Evolutionary conservation across 2,113 vertebrate species (phyloP), one percentile per base, ranked within the genome.

Genomic region (Saccopteryx bilineata): DNA sequence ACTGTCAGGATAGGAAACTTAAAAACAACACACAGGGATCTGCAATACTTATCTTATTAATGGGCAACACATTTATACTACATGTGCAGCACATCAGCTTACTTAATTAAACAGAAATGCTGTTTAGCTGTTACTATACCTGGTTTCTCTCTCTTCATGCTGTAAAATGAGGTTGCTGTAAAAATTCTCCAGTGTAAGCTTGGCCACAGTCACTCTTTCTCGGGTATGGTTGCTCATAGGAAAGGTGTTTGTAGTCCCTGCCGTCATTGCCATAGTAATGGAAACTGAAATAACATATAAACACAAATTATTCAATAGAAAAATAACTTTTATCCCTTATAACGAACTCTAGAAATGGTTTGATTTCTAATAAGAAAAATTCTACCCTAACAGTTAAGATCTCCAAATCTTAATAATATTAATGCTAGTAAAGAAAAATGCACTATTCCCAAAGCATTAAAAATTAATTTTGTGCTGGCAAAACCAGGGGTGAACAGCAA

Each of bases 181-280:
- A 98, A 99, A 99, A 98, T 99, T 99, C 98, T 99, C 99, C 98
- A 99, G 96, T 0, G 99, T 99, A 82, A 99, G 99, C 98, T 99
- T 99, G 98, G 99, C 99, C 97, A 99, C 99, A 0, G 99, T 99
- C 96, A 99, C 99, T 97, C 99, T 98, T 98, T 99, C 99, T 33
- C 99, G 99, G 94, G 99, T 99, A 98, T 99, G 99, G 98, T 99
- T 99, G 98, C 99, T 99, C 99, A 99, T 99, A 96, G 99, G 99
- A 97, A 99, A 99, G 98, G 99, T 98, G 87, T 99, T 97, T 97
- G 99, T 98, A 81, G 99, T 99, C 98, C 99, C 99, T 97, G 99
- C 99, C 86, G 99, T 99, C 99, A 99, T 99, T 97, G 99, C 99
- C 99, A 99, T 99, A 98, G 99, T 99, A 98, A 99, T 98, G 98